Evolutionary conservation across 2,888 invertebrate species (phyloP).

Genomic region (Epistrophe grossulariae): DNA sequence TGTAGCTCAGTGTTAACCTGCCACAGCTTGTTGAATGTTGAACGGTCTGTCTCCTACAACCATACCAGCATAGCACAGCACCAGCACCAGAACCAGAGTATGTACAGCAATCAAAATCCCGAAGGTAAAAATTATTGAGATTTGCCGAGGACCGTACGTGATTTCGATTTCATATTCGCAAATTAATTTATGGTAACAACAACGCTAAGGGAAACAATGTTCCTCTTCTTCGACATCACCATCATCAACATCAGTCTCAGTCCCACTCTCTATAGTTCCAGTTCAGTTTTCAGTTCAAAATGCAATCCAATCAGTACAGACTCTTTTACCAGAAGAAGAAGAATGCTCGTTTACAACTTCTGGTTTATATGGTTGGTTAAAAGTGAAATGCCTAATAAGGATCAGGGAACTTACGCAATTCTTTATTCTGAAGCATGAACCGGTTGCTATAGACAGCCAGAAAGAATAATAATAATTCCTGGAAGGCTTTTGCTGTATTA

Average conservation of each 20-base stretch:
- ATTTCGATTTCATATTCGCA: conserved; percentile 73
- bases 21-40: conserved; percentile 45
- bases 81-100: neutral
- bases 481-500: conserved; percentile 50
- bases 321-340: conserved; percentile 23
- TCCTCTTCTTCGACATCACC: neutral
- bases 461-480: conserved; percentile 45
- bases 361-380: conserved; percentile 56
- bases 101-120: conserved; percentile 51
- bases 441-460: conserved; percentile 39
- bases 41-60: conserved; percentile 24
- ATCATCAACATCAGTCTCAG: neutral
- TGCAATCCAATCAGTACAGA: conserved; percentile 65
- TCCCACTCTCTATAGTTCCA: neutral
- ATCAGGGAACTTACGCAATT: conserved; percentile 70
- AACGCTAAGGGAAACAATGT: conserved; percentile 37
- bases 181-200: conserved; percentile 74
- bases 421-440: conserved; percentile 51
- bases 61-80: neutral
- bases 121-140: conserved; percentile 67
- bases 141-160: conserved; percentile 64
- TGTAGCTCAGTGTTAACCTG: conserved; percentile 25
- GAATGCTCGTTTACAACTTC: conserved; percentile 36
- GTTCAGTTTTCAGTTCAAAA: conserved; percentile 9
- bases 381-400: conserved; percentile 73